Conservation (phyloP, 2,113 vertebrate species). For the Sisor rabdophorus region DNA sequence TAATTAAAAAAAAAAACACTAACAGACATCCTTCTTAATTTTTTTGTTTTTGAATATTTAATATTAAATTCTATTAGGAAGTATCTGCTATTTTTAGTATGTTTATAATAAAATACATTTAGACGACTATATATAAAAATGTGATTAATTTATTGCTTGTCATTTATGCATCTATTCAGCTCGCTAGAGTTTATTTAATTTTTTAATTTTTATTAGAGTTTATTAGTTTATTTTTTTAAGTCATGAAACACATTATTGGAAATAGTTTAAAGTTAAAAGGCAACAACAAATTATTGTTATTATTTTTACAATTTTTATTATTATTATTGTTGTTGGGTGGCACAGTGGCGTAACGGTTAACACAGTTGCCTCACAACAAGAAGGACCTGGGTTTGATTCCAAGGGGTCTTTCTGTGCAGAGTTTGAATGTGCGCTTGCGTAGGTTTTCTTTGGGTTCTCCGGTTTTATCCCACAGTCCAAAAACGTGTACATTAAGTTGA, state of each 20-base stretch:
- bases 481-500: too few relatives aligned
- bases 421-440: too few relatives aligned
- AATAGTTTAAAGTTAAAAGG: too few relatives aligned
- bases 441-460: too few relatives aligned
- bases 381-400: too few relatives aligned
- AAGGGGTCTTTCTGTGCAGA: too few relatives aligned
- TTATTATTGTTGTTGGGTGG: background rate
- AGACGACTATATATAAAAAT: background rate
- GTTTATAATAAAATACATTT: background rate
- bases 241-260: background rate
- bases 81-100: background rate
- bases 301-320: background rate
- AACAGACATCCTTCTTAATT: background rate
- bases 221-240: too few relatives aligned
- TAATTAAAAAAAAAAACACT: background rate
- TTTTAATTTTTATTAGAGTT: too few relatives aligned
- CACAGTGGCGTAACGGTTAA: too few relatives aligned
- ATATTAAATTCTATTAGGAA: background rate
- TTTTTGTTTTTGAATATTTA: background rate
- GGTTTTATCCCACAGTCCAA: too few relatives aligned
- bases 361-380: too few relatives aligned
- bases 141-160: background rate
- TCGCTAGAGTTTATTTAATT: background rate
- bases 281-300: background rate
- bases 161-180: background rate